Percentiles rank a stretch among this genome's conserved stretches.
Conservation (phyloP, 2,797 vertebrate genomes). For the Rhinichthys osculus region DNA sequence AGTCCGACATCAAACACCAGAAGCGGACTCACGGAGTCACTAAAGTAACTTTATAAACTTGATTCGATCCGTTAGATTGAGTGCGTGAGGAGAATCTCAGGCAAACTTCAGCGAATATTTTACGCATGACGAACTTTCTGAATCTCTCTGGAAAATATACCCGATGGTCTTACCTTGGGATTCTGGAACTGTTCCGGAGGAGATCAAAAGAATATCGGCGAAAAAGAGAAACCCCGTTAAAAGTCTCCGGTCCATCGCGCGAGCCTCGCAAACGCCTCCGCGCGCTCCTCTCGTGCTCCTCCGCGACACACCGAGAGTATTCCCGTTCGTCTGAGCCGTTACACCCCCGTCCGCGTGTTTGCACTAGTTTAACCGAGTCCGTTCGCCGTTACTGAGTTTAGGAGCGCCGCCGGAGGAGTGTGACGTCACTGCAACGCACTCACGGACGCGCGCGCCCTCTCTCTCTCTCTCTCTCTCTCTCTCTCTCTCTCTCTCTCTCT, state of each 20-base stretch:
- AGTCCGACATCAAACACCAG: not conserved
- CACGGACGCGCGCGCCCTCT: constrained; percentile 16
- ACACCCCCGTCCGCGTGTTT: constrained; percentile 26
- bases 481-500: too few species aligned
- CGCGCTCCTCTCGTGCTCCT: constrained; percentile 50
- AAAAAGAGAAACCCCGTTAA: constrained; percentile 65
- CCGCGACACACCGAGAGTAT: constrained; percentile 21
- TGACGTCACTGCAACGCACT: constrained; percentile 65
- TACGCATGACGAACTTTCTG: not conserved
- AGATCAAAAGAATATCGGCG: constrained; percentile 59
- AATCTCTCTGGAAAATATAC: not conserved
- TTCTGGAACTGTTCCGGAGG: constrained; percentile 60
- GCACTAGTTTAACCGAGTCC: constrained; percentile 51
- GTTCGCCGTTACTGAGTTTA: constrained; percentile 58
- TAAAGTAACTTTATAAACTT: not conserved
- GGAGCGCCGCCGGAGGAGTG: constrained; percentile 55
- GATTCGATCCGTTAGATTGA: too few species aligned
- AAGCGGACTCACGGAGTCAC: too few species aligned
- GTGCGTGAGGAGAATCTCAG: not conserved
- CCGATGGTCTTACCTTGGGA: constrained; percentile 65
- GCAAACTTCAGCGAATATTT: not conserved
- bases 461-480: not conserved
- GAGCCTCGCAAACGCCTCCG: constrained; percentile 60
- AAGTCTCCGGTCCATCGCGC: constrained; percentile 67
- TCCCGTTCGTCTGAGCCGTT: constrained; percentile 36